These are phyloP conservation scores for Drosophila ficusphila DNA, from an alignment of 1,140 invertebrate genomes.

Conservation along the genomic window DNA sequence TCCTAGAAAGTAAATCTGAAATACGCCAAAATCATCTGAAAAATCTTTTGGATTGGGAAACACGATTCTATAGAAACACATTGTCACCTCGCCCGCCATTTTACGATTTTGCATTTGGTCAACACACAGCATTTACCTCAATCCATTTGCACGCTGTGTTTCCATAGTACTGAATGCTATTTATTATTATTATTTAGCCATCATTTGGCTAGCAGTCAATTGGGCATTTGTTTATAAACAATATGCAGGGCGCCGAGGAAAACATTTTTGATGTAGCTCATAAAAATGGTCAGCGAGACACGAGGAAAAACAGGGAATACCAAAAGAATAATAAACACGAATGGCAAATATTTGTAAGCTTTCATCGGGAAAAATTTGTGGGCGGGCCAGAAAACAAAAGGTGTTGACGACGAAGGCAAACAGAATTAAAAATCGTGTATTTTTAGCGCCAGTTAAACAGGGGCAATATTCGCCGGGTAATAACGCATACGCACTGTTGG, in stretches of 20 bases:
- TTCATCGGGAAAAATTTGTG: constrained; percentile 31
- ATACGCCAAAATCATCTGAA: too few species aligned
- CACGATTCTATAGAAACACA: background rate
- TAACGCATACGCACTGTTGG: constrained; percentile 15
- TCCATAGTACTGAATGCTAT: constrained; percentile 19
- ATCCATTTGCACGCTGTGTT: constrained; percentile 2
- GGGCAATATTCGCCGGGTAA: background rate
- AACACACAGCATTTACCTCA: background rate
- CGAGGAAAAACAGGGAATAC: constrained; percentile 19
- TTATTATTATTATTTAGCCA: constrained; percentile 64
- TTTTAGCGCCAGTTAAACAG: constrained; percentile 32
- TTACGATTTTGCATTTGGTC: constrained; percentile 13
- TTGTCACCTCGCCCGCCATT: constrained; percentile 20
- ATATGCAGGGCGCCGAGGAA: constrained; percentile 20
- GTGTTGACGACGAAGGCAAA: constrained; percentile 27
- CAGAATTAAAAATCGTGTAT: constrained; percentile 28
- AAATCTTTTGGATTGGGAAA: background rate
- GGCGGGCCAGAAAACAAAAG: background rate
- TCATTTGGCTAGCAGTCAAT: constrained; percentile 69
- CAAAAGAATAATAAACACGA: constrained; percentile 49
- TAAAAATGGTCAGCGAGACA: constrained; percentile 54
- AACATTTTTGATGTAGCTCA: constrained; percentile 55
- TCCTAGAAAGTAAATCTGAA: too few species aligned
- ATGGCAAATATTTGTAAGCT: constrained; percentile 74
- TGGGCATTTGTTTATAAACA: constrained; percentile 75